These are phyloP conservation scores for Rhingia rostrata DNA, from an alignment of 2,888 invertebrate species.

Conservation along the genomic window DNA sequence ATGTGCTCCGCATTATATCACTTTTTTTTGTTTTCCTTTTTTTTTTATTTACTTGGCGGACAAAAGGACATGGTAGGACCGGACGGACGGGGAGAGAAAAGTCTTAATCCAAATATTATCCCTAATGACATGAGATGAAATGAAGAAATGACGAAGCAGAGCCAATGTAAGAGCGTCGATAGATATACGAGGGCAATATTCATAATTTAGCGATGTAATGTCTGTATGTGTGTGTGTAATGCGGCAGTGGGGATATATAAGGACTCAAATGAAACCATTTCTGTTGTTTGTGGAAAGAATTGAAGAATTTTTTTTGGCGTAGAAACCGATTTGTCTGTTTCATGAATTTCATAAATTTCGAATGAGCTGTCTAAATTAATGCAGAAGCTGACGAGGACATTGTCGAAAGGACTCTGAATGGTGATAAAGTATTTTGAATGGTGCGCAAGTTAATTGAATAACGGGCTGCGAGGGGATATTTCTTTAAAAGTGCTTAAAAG, in stretches of 20 bases:
- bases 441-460: constrained; percentile 52
- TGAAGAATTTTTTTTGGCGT: constrained; percentile 28
- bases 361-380: constrained; percentile 68
- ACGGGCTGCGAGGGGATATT: constrained; percentile 21
- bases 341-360: constrained; percentile 73
- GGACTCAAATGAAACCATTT: constrained; percentile 79
- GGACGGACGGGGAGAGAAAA: constrained; percentile 10
- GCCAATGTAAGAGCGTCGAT: constrained; percentile 67
- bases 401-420: constrained; percentile 49
- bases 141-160: constrained; percentile 46
- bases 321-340: constrained; percentile 57
- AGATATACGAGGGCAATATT: constrained; percentile 72
- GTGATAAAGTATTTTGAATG: constrained; percentile 49
- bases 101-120: constrained; percentile 73
- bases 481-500: constrained; percentile 2
- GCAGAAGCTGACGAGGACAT: constrained; percentile 57
- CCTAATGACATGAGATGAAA: constrained; percentile 72
- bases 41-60: too few relatives aligned
- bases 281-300: constrained; percentile 61
- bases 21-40: too few relatives aligned
- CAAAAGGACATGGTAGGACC: too few relatives aligned
- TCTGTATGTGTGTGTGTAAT: constrained; percentile 58
- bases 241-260: constrained; percentile 48
- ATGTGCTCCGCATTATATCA: constrained; percentile 62
- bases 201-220: constrained; percentile 63